Conservation (phyloP, 2,888 invertebrate species). For the Dioctria rufipes region DNA sequence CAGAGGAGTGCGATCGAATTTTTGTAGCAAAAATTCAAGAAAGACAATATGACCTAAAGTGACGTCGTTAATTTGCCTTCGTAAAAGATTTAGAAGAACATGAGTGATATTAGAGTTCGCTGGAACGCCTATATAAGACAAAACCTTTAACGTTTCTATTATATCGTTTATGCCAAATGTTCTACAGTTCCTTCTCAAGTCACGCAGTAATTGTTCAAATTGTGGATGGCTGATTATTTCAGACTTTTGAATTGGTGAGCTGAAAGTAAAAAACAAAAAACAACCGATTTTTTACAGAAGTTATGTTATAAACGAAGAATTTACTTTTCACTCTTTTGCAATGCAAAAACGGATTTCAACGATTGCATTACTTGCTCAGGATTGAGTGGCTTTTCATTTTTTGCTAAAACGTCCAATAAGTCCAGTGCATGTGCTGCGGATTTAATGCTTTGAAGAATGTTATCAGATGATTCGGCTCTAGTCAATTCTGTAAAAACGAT, state of each 20-base stretch:
- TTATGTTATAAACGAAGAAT: background rate
- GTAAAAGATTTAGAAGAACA: slow-evolving; percentile 77
- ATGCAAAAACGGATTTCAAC: slow-evolving; percentile 73
- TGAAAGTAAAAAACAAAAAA: slow-evolving; percentile 64
- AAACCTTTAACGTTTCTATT: slow-evolving; percentile 75
- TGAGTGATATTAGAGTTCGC: slow-evolving; percentile 75
- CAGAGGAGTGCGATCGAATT: slow-evolving; percentile 74
- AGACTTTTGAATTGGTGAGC: slow-evolving; percentile 68
- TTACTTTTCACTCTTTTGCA: slow-evolving; percentile 74
- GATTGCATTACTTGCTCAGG: slow-evolving; percentile 75
- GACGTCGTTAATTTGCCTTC: slow-evolving; percentile 76
- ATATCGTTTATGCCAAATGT: slow-evolving; percentile 73
- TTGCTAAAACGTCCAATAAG: slow-evolving; percentile 50
- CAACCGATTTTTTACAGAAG: background rate
- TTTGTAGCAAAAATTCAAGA: slow-evolving; percentile 75
- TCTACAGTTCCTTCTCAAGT: slow-evolving; percentile 74
- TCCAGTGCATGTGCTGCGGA: slow-evolving; percentile 53
- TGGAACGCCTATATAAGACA: slow-evolving; percentile 75
- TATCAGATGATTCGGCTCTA: background rate
- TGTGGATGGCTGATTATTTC: slow-evolving; percentile 73
- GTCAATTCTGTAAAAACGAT: slow-evolving; percentile 17
- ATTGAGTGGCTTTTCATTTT: slow-evolving; percentile 68
- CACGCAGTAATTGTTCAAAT: slow-evolving; percentile 75
- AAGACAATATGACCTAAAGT: slow-evolving; percentile 77
- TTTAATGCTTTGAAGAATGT: slow-evolving; percentile 52